Percentiles rank a stretch among this genome's conserved stretches.
These are phyloP conservation scores for Drosophila ohnishii DNA, from an alignment of 1,140 invertebrate species.

Conservation along the genomic window DNA sequence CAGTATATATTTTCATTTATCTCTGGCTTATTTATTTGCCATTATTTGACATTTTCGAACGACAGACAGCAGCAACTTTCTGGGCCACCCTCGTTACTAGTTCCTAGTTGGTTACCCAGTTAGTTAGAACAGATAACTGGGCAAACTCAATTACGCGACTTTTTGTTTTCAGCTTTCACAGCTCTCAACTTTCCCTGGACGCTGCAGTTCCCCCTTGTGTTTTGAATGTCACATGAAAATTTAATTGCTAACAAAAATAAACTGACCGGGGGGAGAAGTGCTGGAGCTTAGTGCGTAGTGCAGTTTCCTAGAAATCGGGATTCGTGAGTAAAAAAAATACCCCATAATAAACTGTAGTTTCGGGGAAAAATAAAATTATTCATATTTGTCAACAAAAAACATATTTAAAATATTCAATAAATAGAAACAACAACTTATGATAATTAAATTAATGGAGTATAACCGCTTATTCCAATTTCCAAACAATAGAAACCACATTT, in stretches of 20 bases:
- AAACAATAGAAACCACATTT: slow-evolving; percentile 10
- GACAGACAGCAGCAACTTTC: slow-evolving; percentile 26
- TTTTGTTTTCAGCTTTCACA: slow-evolving; percentile 31
- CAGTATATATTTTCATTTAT: slow-evolving; percentile 40
- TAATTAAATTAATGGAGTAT: slow-evolving; percentile 11
- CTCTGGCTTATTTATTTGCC: slow-evolving; percentile 47
- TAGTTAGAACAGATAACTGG: slow-evolving; percentile 44
- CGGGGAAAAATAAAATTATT: background rate
- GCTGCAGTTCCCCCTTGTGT: background rate
- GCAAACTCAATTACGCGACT: slow-evolving; percentile 65
- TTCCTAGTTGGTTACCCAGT: slow-evolving; percentile 23
- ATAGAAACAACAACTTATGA: background rate
- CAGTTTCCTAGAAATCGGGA: background rate
- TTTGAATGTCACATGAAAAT: slow-evolving; percentile 30
- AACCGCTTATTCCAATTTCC: background rate
- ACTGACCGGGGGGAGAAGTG: background rate
- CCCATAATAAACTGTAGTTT: slow-evolving; percentile 6
- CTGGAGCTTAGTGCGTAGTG: background rate
- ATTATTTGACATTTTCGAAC: slow-evolving; percentile 55
- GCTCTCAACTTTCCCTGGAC: slow-evolving; percentile 6
- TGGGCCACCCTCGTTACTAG: slow-evolving; percentile 2
- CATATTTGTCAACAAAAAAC: background rate
- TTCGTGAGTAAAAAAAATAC: background rate
- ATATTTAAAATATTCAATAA: background rate
- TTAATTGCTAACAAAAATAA: slow-evolving; percentile 23